These are phyloP conservation scores for Kryptopterus vitreolus DNA, from an alignment of 2,797 vertebrate species.

Conservation along the genomic window DNA sequence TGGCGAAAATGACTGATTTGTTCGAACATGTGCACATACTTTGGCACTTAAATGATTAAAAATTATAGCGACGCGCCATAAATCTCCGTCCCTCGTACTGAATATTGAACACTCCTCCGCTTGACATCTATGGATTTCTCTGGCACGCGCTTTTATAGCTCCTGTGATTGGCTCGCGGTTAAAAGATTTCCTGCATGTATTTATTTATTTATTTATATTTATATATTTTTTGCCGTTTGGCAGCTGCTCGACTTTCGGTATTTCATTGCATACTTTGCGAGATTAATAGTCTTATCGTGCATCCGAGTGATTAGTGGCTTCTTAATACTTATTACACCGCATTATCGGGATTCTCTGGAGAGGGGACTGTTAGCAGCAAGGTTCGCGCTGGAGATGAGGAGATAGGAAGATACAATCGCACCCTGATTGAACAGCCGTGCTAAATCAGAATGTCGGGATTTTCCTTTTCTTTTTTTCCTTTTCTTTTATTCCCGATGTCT, in stretches of 20 bases:
- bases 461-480: too few relatives aligned
- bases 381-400: constrained; percentile 66
- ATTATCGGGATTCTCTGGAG: constrained; percentile 76
- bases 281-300: constrained; percentile 81
- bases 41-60: constrained; percentile 59
- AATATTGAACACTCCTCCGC: constrained; percentile 59
- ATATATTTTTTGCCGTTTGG: constrained; percentile 45
- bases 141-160: constrained; percentile 64
- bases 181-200: constrained; percentile 64
- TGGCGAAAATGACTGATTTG: constrained; percentile 58
- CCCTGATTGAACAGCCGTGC: constrained; percentile 72
- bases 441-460: constrained; percentile 55
- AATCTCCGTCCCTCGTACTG: constrained; percentile 62
- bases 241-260: constrained; percentile 63
- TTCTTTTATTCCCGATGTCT: too few relatives aligned
- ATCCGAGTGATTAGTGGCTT: constrained; percentile 78
- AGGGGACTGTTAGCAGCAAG: constrained; percentile 70
- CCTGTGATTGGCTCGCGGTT: constrained; percentile 59
- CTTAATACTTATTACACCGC: constrained; percentile 81
- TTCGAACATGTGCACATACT: constrained; percentile 38
- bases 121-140: constrained; percentile 69
- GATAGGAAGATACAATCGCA: constrained; percentile 70
- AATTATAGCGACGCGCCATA: constrained; percentile 56
- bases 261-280: constrained; percentile 63
- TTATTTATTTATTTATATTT: constrained; percentile 61